Base-by-base conservation (phyloP, 2,888 invertebrate species). In the Stenoptilia bipunctidactyla region DNA sequence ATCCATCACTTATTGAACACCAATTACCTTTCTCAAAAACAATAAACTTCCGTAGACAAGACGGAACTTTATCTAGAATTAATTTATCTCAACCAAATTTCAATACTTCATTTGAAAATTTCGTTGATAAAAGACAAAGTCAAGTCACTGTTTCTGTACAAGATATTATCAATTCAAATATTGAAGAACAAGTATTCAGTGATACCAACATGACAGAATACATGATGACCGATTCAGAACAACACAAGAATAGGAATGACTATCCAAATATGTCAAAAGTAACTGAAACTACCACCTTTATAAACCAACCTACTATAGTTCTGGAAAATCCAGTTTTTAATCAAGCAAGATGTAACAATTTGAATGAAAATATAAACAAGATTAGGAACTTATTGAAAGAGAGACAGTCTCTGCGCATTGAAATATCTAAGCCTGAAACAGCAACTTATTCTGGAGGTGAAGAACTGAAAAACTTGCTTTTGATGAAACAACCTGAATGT, bases 1-100 rank as follows among this genome's bases (percentile, higher is more conserved):
- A 36, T 6, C 27, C 41, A 34, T 1, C 41, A 49, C 27, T 47
- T 51, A 15, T 40, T 38, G 2, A 44, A 39, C 35, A 39, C 47
- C 20, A 20, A 8, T 20, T 20, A 20, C 3, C 20, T 20, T 20
- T 33, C 34, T 13, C 13, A 34, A 34, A 13, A 50, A 27, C 50
- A 1, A 50, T 72, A 0, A 55, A 55, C 0, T 48, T 70, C 10
- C 52, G 69, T 4, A 48, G 52, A 5, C 52, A 49, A 2, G 70
- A 77, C 9, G 76, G 76, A 1, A 61, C 55, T 1, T 39, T 66
- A 4, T 50, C 68, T 0, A 65, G 61, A 55, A 54, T 77, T 1
- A 72, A 68, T 15, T 71, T 72, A 0, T 40, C 69, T 2, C 51
- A 71, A 20, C 20, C 20, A 3, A 20, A 20, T 8, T 20, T 20